Percentiles rank a stretch among this genome's conserved stretches.
phyloP scores from a whole-genome alignment of 2,888 invertebrate species.

The Tricholauxania praeusta region DNA sequence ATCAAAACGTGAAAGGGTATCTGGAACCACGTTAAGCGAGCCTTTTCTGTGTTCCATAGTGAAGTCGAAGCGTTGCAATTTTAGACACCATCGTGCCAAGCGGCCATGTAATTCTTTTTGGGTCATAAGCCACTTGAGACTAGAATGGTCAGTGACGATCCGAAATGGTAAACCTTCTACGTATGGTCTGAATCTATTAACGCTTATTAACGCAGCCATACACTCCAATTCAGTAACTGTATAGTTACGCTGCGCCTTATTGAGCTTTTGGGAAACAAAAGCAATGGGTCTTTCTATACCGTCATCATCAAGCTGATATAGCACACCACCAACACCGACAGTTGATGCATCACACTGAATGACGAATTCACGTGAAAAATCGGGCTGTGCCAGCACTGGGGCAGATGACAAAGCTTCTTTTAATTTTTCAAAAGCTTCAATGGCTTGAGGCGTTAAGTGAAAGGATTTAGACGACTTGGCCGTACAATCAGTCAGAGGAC shows the following conservation, averaged over 20 bases:
- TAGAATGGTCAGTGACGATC: slow-evolving; percentile 50
- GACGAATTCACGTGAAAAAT: slow-evolving; percentile 18
- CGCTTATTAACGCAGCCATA: slow-evolving; percentile 24
- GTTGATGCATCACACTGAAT: slow-evolving; percentile 32
- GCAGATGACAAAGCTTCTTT: slow-evolving; percentile 17
- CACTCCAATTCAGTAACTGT: slow-evolving; percentile 26
- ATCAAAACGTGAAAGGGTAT: slow-evolving; percentile 46
- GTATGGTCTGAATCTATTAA: slow-evolving; percentile 32
- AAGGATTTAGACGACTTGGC: neutral
- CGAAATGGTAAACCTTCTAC: slow-evolving; percentile 45
- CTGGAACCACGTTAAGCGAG: slow-evolving; percentile 48
- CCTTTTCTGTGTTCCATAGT: slow-evolving; percentile 48
- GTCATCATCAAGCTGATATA: slow-evolving; percentile 21
- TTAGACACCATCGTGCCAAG: slow-evolving; percentile 48
- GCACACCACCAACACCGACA: slow-evolving; percentile 22
- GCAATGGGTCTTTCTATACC: slow-evolving; percentile 23
- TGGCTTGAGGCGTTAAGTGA: slow-evolving; percentile 6
- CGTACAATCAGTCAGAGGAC: slow-evolving; percentile 22
- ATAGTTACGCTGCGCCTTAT: slow-evolving; percentile 22
- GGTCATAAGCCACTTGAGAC: slow-evolving; percentile 51
- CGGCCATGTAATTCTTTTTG: slow-evolving; percentile 51
- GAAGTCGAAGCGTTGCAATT: slow-evolving; percentile 49
- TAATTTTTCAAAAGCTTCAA: slow-evolving; percentile 21
- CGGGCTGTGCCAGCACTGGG: slow-evolving; percentile 28
- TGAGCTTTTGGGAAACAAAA: slow-evolving; percentile 27